A percentile compares a stretch with the other conserved stretches of the same genome.
These are phyloP conservation scores for Drosophila hydei DNA, from an alignment of 1,140 invertebrate species.

Conservation along the genomic window DNA sequence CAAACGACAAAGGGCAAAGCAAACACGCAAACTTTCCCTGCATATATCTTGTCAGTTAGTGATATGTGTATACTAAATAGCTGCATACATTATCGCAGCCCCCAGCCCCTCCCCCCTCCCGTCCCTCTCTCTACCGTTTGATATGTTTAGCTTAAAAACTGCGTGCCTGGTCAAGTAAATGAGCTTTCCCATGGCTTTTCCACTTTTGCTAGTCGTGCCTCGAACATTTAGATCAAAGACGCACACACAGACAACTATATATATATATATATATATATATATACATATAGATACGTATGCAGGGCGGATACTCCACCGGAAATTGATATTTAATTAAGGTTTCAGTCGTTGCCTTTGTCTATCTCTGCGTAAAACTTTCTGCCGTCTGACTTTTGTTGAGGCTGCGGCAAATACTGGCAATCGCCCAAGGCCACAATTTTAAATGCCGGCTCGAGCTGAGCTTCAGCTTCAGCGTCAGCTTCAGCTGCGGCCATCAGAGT, in stretches of 20 bases:
- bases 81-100: constrained; percentile 63
- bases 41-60: constrained; percentile 59
- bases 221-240: constrained; percentile 63
- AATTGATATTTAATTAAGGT: constrained; percentile 80
- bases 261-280: too few relatives aligned
- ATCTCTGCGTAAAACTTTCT: constrained; percentile 17
- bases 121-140: neutral
- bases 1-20: constrained; percentile 69
- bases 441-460: neutral
- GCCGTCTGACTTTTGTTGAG: constrained; percentile 10
- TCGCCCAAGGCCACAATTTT: constrained; percentile 37
- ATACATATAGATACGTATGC: neutral
- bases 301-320: constrained; percentile 53
- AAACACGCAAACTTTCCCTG: constrained; percentile 62
- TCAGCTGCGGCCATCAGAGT: too few relatives aligned
- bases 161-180: constrained; percentile 67
- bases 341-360: constrained; percentile 45
- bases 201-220: constrained; percentile 39
- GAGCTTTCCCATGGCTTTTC: constrained; percentile 67
- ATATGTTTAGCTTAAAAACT: constrained; percentile 29
- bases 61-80: constrained; percentile 51
- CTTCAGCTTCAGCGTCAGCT: too few relatives aligned
- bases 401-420: constrained; percentile 40
- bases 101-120: neutral
- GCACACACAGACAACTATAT: constrained; percentile 1